A percentile compares a stretch with the other conserved stretches of the same genome.
Conservation (phyloP, 1,140 invertebrate genomes). For the Sitobion miscanthi region DNA sequence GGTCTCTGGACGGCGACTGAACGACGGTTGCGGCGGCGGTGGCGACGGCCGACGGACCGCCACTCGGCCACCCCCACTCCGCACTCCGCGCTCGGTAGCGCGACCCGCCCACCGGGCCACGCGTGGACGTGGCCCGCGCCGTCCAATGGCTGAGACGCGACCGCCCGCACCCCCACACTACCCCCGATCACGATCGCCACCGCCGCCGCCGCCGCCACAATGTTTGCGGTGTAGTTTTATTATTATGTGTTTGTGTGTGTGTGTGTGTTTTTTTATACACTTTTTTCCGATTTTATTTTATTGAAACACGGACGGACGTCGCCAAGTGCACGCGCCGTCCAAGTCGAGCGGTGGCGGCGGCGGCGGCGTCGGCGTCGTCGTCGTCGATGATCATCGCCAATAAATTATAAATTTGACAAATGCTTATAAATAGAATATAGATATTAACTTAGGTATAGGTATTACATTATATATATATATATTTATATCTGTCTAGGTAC, state of each 20-base stretch:
- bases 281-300: slow-evolving; percentile 35
- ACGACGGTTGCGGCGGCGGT: slow-evolving; percentile 12
- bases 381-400: neutral
- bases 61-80: neutral
- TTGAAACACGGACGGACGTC: neutral
- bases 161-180: neutral
- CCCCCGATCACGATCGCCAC: neutral
- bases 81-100: neutral
- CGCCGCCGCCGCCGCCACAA: neutral
- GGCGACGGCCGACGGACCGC: neutral
- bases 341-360: neutral
- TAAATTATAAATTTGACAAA: slow-evolving; percentile 8
- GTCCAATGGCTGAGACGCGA: slow-evolving; percentile 38
- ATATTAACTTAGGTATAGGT: neutral
- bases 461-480: neutral
- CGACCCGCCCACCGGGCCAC: slow-evolving; percentile 20
- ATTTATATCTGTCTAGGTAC: neutral
- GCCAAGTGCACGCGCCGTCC: neutral
- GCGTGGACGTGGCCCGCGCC: slow-evolving; percentile 51
- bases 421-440: neutral
- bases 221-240: slow-evolving; percentile 29
- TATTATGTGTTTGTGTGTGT: neutral
- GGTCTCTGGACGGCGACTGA: slow-evolving; percentile 55
- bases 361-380: neutral
- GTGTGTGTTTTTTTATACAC: neutral